phyloP scores from a whole-genome alignment of 2,888 invertebrate species.

The Adela reaumurella region DNA sequence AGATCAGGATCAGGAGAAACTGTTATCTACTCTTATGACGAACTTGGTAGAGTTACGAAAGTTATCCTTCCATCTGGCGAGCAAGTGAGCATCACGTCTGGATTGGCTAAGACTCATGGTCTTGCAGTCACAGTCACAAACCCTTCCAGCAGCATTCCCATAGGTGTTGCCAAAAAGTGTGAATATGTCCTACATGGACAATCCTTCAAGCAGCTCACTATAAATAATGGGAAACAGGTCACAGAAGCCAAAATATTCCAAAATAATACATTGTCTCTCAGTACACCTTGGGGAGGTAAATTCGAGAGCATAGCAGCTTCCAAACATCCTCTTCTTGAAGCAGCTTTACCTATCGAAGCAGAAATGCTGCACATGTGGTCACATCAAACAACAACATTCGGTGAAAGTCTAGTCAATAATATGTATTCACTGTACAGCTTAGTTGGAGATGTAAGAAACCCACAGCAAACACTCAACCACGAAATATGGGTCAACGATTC shows the following conservation, averaged over 20 bases:
- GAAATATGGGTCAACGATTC: constrained; percentile 90
- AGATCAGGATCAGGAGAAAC: constrained; percentile 84
- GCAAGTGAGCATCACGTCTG: constrained; percentile 74
- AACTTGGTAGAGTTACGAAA: constrained; percentile 80
- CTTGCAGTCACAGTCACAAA: constrained; percentile 69
- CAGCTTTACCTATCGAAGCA: constrained; percentile 81
- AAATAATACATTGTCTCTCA: constrained; percentile 75
- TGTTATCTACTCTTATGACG: constrained; percentile 88
- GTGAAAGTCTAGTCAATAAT: constrained; percentile 68
- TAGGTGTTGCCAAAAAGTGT: constrained; percentile 53
- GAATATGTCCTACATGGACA: constrained; percentile 63
- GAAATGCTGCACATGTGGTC: constrained; percentile 91
- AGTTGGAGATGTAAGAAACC: constrained; percentile 81
- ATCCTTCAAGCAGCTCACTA: constrained; percentile 63
- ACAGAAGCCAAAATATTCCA: constrained; percentile 73
- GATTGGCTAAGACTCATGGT: constrained; percentile 73
- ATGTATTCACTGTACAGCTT: constrained; percentile 81
- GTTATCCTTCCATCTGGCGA: constrained; percentile 91
- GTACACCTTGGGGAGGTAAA: constrained; percentile 70
- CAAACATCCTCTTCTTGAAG: constrained; percentile 78
- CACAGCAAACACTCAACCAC: constrained; percentile 77
- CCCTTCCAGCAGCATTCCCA: constrained; percentile 46
- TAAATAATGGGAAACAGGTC: constrained; percentile 67
- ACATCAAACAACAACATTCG: constrained; percentile 74
- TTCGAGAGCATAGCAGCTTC: constrained; percentile 75